phyloP scores from a whole-genome alignment of 2,113 vertebrate genomes.

The Syngnathus scovelli region DNA sequence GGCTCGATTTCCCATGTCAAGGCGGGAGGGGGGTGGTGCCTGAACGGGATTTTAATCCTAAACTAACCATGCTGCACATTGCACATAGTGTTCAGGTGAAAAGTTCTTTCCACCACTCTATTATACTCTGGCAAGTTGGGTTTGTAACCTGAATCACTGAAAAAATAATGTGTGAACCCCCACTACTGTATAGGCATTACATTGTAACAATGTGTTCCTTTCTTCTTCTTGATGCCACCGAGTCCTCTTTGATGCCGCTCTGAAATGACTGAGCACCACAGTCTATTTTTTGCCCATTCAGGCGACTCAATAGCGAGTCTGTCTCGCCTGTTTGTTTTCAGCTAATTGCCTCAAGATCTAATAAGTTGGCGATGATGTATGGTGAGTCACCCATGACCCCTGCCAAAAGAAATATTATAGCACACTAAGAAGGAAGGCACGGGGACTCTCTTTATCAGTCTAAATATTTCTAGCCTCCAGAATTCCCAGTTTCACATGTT shows the following conservation, averaged over 20 bases:
- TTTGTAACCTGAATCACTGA: conserved; percentile 87
- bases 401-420: conserved; percentile 88
- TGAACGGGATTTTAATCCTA: conserved; percentile 83
- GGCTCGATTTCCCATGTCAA: conserved; percentile 73
- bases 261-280: conserved; percentile 81
- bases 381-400: conserved; percentile 79
- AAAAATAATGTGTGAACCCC: conserved; percentile 75
- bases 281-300: conserved; percentile 85
- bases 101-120: conserved; percentile 76
- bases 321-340: conserved; percentile 95
- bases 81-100: conserved; percentile 76
- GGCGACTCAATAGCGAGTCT: conserved; percentile 85
- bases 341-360: conserved; percentile 97
- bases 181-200: conserved; percentile 81
- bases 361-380: conserved; percentile 99
- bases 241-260: conserved; percentile 82
- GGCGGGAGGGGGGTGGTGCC: conserved; percentile 44
- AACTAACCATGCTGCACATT: conserved; percentile 77
- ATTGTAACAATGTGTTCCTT: conserved; percentile 84
- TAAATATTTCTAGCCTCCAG: conserved; percentile 65
- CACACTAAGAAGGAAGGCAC: conserved; percentile 62
- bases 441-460: conserved; percentile 63
- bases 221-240: conserved; percentile 77
- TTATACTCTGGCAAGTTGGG: conserved; percentile 69
- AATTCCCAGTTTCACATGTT: conserved; percentile 69